Evolutionary conservation across 2,797 vertebrate genomes (phyloP), one percentile per base, ranked within the genome.

Genomic region (Epinephelus awoara): DNA sequence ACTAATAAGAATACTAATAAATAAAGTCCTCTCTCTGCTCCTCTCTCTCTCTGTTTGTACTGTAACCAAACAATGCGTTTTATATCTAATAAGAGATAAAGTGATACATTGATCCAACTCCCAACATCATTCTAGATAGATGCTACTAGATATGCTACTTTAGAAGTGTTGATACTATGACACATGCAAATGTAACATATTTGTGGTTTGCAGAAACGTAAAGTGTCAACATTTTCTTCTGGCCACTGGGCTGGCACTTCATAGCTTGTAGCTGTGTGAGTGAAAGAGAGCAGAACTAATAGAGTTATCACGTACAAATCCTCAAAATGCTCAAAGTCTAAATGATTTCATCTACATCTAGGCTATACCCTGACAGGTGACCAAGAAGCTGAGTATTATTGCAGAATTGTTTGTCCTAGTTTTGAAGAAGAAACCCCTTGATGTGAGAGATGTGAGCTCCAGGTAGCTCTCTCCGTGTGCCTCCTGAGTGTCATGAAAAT

Each of bases 361-460:
- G 18, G 4, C 29, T 50, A 0, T 5, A 3, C 3, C 25, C 19
- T 38, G 57, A 68, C 25, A 58, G 34, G 9, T 51, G 27, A 29
- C 74, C 34, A 46, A 57, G 40, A 49, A 34, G 15, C 19, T 18
- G 13, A 58, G 47, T 65, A 9, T 61, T 42, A 21, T 63, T 19
- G 52, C 6, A 42, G 9, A 19, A 64, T 54, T 1, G 2, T 52
- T 44, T 51, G 34, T 44, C 18, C 29, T 56, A 15, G 40, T 34
- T n/a, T 72, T 47, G 55, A 54, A 42, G 23, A 73, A 12, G 8
- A 67, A 52, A 67, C 18, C 14, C 38, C 3, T 12, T 29, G 3
- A 29, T 63, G 62, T 55, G 47, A 72, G 23, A 19, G 52, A 67
- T 55, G 57, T 56, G 40, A 42, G 49, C 21, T 5, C 21, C 52